phyloP scores from a whole-genome alignment of 2,113 vertebrate species.

The Coracopsis vasa region DNA sequence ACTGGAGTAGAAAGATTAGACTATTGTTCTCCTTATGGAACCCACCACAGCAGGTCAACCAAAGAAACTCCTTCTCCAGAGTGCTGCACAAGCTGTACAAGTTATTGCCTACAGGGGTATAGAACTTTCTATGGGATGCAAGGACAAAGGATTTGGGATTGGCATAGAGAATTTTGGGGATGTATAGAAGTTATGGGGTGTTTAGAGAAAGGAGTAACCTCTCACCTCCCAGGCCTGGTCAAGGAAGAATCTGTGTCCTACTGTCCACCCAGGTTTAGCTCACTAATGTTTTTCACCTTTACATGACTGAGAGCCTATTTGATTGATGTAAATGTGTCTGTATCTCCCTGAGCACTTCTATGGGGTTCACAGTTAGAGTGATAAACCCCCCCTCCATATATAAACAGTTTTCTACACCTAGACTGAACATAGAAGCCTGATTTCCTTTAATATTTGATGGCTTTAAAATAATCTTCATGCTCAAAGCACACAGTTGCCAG shows the following conservation, averaged over 20 bases:
- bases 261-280: neutral
- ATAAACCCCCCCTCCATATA: neutral
- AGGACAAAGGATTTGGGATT: neutral
- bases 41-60: neutral
- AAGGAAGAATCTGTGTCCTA: neutral
- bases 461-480: neutral
- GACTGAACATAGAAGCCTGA: neutral
- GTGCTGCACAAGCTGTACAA: neutral
- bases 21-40: neutral
- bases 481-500: neutral
- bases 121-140: neutral
- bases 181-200: neutral
- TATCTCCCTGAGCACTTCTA: accelerated
- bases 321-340: neutral
- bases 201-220: neutral
- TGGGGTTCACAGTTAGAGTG: neutral
- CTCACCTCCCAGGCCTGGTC: neutral
- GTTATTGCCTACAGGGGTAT: neutral
- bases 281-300: neutral
- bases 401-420: neutral
- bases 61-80: neutral
- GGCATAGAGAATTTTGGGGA: neutral
- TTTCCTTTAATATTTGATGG: neutral
- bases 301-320: accelerated
- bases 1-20: neutral